Evolutionary conservation across 2,888 invertebrate species (phyloP), one percentile per base, ranked within the genome.

Genomic region (Neoscelio sp.): DNA sequence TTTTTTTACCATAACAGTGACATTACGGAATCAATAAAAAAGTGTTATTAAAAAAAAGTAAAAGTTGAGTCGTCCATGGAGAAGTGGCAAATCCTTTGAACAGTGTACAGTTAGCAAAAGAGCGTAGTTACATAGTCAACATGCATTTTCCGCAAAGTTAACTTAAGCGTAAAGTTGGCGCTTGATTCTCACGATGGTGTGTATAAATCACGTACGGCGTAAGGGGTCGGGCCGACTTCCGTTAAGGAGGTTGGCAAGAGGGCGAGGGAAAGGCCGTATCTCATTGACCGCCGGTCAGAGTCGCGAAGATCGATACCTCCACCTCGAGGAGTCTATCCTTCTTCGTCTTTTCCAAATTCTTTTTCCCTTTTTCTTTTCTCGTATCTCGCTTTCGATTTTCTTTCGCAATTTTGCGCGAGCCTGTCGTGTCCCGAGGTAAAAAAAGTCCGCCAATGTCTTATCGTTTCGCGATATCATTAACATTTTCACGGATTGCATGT

Each of bases 211-310:
- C 85, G 81, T 77, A 80, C 70, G 54, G 78, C 35, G 76, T 52
- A 76, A 78, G 75, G 84, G 85, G 84, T 81, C 84, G 83, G 78
- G 82, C 74, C 48, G 80, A 84, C 84, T 87, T 87, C 87, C 87
- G 86, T 71, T 81, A 80, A 82, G 83, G 81, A 82, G 83, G 81
- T 84, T 83, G 82, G 79, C 80, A 79, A 80, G 81, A 84, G 82
- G 83, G 83, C 81, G 81, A 83, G 84, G 86, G 84, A 85, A 83
- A 87, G 84, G 86, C 89, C 87, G 89, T 89, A 89, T 89, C 89
- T 89, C 89, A 89, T 89, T 89, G 89, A 89, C 88, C 89, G 88
- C 84, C 86, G 89, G 89, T 89, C 89, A 88, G 87, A 75, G 80
- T 76, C 76, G 73, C 76, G 73, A 68, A 73, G 80, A 81, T 81